phyloP scores from a whole-genome alignment of 2,888 invertebrate genomes.

The Odontocerum albicorne region DNA sequence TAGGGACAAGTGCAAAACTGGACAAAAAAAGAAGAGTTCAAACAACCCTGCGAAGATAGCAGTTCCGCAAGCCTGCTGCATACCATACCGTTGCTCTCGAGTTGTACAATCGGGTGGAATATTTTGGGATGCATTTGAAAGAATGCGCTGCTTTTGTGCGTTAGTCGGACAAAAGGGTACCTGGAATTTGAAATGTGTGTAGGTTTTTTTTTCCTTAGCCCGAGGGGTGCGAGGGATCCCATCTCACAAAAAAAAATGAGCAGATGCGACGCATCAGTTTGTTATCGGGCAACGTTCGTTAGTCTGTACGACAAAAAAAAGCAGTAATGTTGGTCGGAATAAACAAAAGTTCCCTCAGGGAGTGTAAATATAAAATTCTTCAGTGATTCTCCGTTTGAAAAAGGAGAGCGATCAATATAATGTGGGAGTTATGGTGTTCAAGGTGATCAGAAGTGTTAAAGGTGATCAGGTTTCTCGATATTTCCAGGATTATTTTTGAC shows the following conservation, averaged over 20 bases:
- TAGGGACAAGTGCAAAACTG: conserved; percentile 30
- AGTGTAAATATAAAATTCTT: too few species aligned
- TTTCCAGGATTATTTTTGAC: too few species aligned
- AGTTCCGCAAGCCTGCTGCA: conserved; percentile 3
- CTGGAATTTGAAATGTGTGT: conserved; percentile 14
- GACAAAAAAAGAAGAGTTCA: conserved; percentile 33
- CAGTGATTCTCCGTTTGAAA: too few species aligned
- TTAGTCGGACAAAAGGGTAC: conserved; percentile 5
- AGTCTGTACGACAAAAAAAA: conserved; percentile 7
- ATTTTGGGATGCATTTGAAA: conserved; percentile 11
- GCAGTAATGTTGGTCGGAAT: too few species aligned
- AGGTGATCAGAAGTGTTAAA: too few species aligned
- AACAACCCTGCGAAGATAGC: conserved; percentile 25
- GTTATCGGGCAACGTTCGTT: conserved; percentile 12
- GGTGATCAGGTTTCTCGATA: too few species aligned
- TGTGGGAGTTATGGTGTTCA: too few species aligned
- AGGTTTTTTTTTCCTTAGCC: conserved; percentile 3
- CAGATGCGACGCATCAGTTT: conserved; percentile 11
- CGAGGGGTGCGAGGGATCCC: conserved; percentile 7
- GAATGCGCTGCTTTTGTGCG: conserved; percentile 8
- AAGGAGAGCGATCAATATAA: too few species aligned
- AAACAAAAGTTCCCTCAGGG: too few species aligned
- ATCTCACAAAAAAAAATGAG: conserved; percentile 3
- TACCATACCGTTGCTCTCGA: conserved; percentile 6
- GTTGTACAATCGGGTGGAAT: conserved; percentile 4